Conservation (phyloP, 2,888 invertebrate genomes). For the Allygus modestus region DNA sequence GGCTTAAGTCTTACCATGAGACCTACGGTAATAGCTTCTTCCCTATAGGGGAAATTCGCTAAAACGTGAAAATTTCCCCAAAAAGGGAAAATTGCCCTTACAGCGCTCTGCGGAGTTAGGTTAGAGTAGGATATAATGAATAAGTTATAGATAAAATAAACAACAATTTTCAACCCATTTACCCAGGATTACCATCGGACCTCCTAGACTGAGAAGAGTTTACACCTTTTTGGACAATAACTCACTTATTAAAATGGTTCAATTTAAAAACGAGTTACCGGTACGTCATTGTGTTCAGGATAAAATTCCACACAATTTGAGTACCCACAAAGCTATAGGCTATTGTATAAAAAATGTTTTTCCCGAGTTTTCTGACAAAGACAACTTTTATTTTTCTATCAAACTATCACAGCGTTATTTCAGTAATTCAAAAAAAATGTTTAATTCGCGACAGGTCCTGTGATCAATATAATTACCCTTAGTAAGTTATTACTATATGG, state of each 20-base stretch:
- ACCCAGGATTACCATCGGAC: background rate
- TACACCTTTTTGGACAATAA: background rate
- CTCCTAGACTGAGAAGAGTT: too few species aligned
- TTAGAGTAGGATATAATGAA: background rate
- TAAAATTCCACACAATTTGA: too few species aligned
- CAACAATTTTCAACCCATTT: background rate
- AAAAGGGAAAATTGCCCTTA: too few species aligned
- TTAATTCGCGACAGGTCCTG: too few species aligned
- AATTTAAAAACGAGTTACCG: constrained; percentile 42
- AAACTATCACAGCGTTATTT: background rate
- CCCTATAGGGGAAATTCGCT: too few species aligned
- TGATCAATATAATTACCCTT: background rate
- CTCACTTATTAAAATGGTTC: background rate
- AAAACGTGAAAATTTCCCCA: too few species aligned
- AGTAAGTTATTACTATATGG: background rate
- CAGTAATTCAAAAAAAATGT: too few species aligned
- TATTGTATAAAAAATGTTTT: background rate
- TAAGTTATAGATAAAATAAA: background rate
- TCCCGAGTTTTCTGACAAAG: background rate
- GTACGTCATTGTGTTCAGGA: background rate
- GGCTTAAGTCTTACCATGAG: too few species aligned
- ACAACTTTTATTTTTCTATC: background rate
- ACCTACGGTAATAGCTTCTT: too few species aligned
- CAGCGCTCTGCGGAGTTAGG: too few species aligned
- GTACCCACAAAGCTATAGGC: background rate